Percentiles rank a stretch among this genome's conserved stretches.
These are phyloP conservation scores for Nesidiocoris tenuis DNA, from an alignment of 2,888 invertebrate genomes.

Conservation along the genomic window DNA sequence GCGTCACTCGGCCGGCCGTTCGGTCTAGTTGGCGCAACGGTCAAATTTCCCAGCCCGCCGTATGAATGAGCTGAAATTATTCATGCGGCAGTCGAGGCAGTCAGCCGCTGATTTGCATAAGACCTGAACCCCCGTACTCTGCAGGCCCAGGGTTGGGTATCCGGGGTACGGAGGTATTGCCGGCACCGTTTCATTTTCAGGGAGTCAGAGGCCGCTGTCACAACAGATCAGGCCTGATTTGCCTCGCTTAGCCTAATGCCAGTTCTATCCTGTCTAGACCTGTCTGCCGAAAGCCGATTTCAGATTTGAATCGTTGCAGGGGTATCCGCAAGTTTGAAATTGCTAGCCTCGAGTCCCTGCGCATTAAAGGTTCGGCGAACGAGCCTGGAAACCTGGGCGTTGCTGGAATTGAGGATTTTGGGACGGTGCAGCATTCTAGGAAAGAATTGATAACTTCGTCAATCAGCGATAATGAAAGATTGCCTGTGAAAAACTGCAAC, in stretches of 20 bases:
- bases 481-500: too few relatives aligned
- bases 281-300: not conserved
- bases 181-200: not conserved
- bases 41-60: conserved; percentile 7
- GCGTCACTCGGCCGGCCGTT: not conserved
- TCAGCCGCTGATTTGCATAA: conserved; percentile 17
- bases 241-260: not conserved
- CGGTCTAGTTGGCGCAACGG: conserved; percentile 4
- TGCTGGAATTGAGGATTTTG: too few relatives aligned
- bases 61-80: conserved; percentile 30
- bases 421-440: too few relatives aligned
- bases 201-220: not conserved
- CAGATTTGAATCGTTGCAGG: not conserved
- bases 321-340: too few relatives aligned
- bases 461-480: too few relatives aligned
- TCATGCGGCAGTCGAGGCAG: conserved; percentile 13
- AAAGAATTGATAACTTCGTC: too few relatives aligned
- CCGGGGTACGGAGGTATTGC: not conserved
- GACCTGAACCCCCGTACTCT: not conserved
- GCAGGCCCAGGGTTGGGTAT: not conserved
- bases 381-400: too few relatives aligned
- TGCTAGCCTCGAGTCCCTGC: too few relatives aligned
- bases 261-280: not conserved
- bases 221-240: not conserved
- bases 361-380: too few relatives aligned